phyloP scores from a whole-genome alignment of 2,797 vertebrate species.

The Staurois parvus region DNA sequence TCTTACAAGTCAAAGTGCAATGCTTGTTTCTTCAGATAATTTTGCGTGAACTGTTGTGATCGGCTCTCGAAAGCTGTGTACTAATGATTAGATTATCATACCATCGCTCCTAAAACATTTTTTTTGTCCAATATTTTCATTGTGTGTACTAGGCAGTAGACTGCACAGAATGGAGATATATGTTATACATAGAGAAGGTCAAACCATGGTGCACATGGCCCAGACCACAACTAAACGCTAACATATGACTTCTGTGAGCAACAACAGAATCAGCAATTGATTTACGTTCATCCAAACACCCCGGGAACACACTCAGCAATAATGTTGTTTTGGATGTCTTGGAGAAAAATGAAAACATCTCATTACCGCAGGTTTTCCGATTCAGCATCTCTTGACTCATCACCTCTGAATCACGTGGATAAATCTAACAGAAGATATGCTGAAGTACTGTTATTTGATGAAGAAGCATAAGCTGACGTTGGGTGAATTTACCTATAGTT shows the following conservation, averaged over 20 bases:
- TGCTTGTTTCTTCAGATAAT: too few relatives aligned
- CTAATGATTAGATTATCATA: too few relatives aligned
- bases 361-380: not conserved
- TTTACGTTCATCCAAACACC: constrained; percentile 10
- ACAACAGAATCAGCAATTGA: constrained; percentile 3
- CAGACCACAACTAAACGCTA: constrained; percentile 7
- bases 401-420: not conserved
- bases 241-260: constrained; percentile 19
- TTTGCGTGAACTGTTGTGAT: too few relatives aligned
- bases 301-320: not conserved
- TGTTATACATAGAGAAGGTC: not conserved
- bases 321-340: not conserved
- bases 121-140: too few relatives aligned
- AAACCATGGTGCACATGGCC: not conserved
- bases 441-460: too few relatives aligned
- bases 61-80: too few relatives aligned
- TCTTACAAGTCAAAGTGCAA: too few relatives aligned
- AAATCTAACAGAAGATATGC: too few relatives aligned
- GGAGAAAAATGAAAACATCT: not conserved
- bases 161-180: not conserved
- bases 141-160: too few relatives aligned
- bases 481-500: too few relatives aligned
- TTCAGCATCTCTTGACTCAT: not conserved
- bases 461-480: too few relatives aligned
- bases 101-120: too few relatives aligned